These are phyloP conservation scores for Copsychus sechellarum DNA, from an alignment of 2,113 vertebrate genomes.

Conservation along the genomic window DNA sequence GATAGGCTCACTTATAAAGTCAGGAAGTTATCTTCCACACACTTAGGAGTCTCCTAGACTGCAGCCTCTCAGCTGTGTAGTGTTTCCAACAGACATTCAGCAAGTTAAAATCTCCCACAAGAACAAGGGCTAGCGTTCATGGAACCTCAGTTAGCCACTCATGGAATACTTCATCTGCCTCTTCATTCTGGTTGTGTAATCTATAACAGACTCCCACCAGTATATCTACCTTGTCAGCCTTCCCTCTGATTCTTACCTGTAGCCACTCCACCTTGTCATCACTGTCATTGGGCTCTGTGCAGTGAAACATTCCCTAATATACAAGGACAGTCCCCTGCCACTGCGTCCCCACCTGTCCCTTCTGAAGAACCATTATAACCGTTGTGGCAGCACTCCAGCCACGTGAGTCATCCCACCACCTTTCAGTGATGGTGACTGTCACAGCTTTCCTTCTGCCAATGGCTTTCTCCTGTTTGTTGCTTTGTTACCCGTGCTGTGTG, in stretches of 20 bases:
- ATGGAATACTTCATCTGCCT: background rate
- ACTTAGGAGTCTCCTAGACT: background rate
- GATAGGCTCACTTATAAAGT: background rate
- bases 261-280: background rate
- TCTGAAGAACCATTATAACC: background rate
- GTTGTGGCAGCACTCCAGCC: background rate
- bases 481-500: background rate
- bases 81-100: background rate
- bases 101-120: background rate
- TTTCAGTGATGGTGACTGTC: background rate
- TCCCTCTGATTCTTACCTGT: background rate
- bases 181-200: background rate
- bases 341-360: background rate
- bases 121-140: fast-evolving
- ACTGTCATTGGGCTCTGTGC: background rate
- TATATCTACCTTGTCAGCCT: background rate
- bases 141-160: background rate
- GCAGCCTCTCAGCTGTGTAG: background rate
- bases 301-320: background rate
- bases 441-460: background rate
- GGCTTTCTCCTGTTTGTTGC: background rate
- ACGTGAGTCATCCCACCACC: too few species aligned
- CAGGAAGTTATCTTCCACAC: background rate
- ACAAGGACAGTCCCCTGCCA: background rate
- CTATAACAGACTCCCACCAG: background rate